A percentile compares a stretch with the other conserved stretches of the same genome.
phyloP scores from a whole-genome alignment of 2,888 invertebrate species.

The Ectemnius lituratus region DNA sequence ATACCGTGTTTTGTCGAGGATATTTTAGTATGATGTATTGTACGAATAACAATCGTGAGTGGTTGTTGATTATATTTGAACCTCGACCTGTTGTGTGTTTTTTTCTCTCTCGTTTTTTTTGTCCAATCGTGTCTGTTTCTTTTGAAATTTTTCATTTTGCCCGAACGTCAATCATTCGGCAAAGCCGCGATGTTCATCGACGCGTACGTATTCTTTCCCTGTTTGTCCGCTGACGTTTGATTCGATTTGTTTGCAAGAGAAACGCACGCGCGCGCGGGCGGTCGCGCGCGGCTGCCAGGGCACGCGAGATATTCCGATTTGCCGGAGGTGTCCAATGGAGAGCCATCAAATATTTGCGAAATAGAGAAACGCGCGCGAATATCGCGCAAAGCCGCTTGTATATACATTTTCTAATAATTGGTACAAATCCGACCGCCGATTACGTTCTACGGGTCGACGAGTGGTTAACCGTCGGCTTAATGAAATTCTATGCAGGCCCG shows the following conservation, averaged over 20 bases:
- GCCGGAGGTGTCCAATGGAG: constrained; percentile 57
- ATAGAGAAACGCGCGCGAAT: constrained; percentile 36
- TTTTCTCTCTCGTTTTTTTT: no score
- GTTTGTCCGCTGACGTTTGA: constrained; percentile 3
- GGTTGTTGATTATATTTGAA: no score
- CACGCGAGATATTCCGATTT: constrained; percentile 36
- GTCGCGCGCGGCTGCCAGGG: background rate
- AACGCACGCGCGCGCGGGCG: constrained; percentile 21
- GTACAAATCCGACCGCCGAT: constrained; percentile 64
- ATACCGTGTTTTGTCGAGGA: no score
- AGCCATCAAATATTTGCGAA: constrained; percentile 60
- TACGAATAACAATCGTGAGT: no score
- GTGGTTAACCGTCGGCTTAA: constrained; percentile 66
- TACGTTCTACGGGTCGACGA: constrained; percentile 63
- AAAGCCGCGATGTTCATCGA: background rate
- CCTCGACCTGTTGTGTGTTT: no score
- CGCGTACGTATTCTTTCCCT: background rate
- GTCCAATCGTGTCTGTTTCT: no score
- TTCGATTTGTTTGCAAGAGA: constrained; percentile 34
- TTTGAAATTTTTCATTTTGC: no score
- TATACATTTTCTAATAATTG: constrained; percentile 64
- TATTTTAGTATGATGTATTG: no score
- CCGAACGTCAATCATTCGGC: background rate
- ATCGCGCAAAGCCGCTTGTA: constrained; percentile 56
- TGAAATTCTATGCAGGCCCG: constrained; percentile 62